Conservation (phyloP, 2,113 vertebrate genomes). For the Erpornis zantholeuca region DNA sequence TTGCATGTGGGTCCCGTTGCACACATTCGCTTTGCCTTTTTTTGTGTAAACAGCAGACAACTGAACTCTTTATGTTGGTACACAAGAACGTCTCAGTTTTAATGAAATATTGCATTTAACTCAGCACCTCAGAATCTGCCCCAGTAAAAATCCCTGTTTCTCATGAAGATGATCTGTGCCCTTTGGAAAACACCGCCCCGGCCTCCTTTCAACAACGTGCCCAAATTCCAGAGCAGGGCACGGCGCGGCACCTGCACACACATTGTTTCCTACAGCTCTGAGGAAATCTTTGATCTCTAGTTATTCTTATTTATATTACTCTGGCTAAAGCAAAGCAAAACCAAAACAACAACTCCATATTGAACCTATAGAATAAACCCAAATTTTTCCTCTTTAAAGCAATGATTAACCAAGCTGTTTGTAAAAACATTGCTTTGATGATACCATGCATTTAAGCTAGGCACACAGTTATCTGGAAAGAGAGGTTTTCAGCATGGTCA, state of each 20-base stretch:
- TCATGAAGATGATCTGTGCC: not conserved
- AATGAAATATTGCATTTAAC: constrained; percentile 57
- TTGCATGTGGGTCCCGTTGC: constrained; percentile 46
- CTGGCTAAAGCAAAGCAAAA: constrained; percentile 1
- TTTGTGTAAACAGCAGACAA: constrained; percentile 58
- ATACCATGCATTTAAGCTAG: not conserved
- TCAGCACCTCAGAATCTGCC: constrained; percentile 4
- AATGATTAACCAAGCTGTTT: not conserved
- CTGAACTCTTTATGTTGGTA: not conserved
- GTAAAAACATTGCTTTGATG: constrained; percentile 21
- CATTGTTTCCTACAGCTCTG: not conserved
- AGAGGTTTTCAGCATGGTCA: not conserved
- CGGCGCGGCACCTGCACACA: constrained; percentile 11
- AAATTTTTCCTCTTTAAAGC: constrained; percentile 28
- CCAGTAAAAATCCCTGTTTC: not conserved
- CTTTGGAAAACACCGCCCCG: not conserved
- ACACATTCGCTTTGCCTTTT: constrained; percentile 36
- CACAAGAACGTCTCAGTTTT: not conserved
- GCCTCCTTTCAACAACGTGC: not conserved
- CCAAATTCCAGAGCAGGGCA: not conserved
- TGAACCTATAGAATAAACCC: constrained; percentile 15
- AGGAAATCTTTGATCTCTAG: constrained; percentile 28
- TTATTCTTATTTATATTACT: constrained; percentile 5
- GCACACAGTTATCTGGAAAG: not conserved
- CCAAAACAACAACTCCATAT: not conserved